Base-by-base conservation (phyloP, 2,113 vertebrate genomes). In the Setophaga kirtlandii region DNA sequence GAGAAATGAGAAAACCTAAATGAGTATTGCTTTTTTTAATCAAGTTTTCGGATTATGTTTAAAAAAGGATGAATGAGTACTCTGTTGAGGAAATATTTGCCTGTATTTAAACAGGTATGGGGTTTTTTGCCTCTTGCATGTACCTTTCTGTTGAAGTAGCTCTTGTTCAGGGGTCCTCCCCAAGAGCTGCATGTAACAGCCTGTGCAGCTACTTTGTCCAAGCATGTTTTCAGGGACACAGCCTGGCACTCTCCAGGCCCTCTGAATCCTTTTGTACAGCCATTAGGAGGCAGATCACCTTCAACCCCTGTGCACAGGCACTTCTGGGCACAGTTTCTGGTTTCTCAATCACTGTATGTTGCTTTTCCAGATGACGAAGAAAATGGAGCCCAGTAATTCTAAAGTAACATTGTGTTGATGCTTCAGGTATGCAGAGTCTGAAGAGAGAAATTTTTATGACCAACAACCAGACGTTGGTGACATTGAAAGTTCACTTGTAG, bases 171-270 rank as follows among this genome's bases (percentile, higher is more conserved):
- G 6, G 10, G 3, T 28, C 13, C n/a, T 62, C 59, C 27, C 14
- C 14, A 15, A 20, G 8, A 44, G 9, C 20, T 15, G 41, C 10
- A 35, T 5, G 19, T 11, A 58, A 16, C 37, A 49, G 11, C 2
- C 11, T 28, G 27, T 0, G 0, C 4, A 28, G 33, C 8, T 42
- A 5, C 64, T n/a, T 27, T 20, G 44, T 25, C 53, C n/a, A 33
- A n/a, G 19, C 7, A 21, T 39, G 24, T 16, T 19, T 58, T 25
- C 37, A 37, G 17, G 3, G 2, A 13, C 3, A 2, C 3, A 24
- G 7, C 21, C 25, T n/a, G 20, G 27, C 15, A 10, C 7, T 14
- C 44, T 41, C 30, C 37, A 22, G 4, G 6, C 30, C n/a, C 21
- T 62, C 47, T 47, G 13, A 28, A 55, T 55, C 16, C 17, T 21